A percentile compares a stretch with the other conserved stretches of the same genome.
phyloP scores from a whole-genome alignment of 2,888 invertebrate species.

The Halictus ligatus region DNA sequence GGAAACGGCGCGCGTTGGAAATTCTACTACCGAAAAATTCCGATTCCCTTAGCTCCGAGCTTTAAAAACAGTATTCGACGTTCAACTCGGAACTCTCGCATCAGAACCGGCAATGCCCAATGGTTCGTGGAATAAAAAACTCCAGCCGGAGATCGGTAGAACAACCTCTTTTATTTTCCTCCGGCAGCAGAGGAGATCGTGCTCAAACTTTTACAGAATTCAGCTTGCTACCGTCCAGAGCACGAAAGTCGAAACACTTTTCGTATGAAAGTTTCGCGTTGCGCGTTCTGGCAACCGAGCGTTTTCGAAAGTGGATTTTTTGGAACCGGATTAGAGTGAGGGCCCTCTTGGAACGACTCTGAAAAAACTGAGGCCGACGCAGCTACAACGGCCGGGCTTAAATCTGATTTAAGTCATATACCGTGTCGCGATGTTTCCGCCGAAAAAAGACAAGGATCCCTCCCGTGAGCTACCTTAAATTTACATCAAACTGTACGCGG shows the following conservation, averaged over 20 bases:
- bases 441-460: constrained; percentile 75
- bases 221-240: neutral
- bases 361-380: constrained; percentile 31
- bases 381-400: constrained; percentile 67
- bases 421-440: constrained; percentile 77
- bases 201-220: neutral
- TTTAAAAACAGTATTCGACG: neutral
- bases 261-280: neutral
- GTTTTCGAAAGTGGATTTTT: constrained; percentile 29
- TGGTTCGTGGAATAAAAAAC: neutral
- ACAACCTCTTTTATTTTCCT: neutral
- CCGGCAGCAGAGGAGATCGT: neutral
- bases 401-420: constrained; percentile 79
- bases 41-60: neutral
- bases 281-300: neutral
- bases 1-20: neutral
- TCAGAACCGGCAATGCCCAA: neutral
- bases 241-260: neutral
- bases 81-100: neutral
- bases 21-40: neutral
- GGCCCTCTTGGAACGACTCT: constrained; percentile 14
- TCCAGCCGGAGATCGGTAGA: neutral
- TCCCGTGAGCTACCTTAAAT: constrained; percentile 78
- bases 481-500: constrained; percentile 78
- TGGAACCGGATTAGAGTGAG: neutral